phyloP scores from a whole-genome alignment of 2,113 vertebrate species.

The Heloderma charlesbogerti region DNA sequence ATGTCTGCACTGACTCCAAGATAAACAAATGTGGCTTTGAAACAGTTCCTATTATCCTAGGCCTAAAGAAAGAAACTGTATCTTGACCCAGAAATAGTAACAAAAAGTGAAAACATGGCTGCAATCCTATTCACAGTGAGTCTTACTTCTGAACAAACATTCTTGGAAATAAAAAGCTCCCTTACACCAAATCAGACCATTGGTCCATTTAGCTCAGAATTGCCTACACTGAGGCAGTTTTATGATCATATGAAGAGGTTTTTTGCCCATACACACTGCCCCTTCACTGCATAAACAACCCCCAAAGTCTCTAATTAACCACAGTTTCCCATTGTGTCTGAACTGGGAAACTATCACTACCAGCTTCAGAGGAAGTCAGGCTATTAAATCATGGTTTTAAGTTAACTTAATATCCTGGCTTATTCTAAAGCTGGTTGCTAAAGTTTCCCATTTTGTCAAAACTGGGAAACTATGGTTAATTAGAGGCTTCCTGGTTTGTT shows the following conservation, averaged over 20 bases:
- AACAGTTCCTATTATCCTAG: background rate
- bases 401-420: background rate
- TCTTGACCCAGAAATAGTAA: background rate
- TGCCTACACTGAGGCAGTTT: background rate
- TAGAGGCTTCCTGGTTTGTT: background rate
- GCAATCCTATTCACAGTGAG: background rate
- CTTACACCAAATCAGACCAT: background rate
- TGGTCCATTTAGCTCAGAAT: background rate
- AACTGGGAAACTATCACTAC: background rate
- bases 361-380: background rate
- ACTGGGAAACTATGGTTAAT: background rate
- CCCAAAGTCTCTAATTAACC: background rate
- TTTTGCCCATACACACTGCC: too few relatives aligned
- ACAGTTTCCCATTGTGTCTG: background rate
- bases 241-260: too few relatives aligned
- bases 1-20: background rate
- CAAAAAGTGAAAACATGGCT: background rate
- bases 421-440: background rate
- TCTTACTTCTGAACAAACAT: background rate
- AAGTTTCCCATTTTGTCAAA: background rate
- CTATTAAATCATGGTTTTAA: background rate
- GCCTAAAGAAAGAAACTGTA: background rate
- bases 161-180: background rate
- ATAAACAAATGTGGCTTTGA: background rate
- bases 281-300: background rate